Evolutionary conservation across 2,113 vertebrate species (phyloP).

Genomic region (Platysteira castanea): DNA sequence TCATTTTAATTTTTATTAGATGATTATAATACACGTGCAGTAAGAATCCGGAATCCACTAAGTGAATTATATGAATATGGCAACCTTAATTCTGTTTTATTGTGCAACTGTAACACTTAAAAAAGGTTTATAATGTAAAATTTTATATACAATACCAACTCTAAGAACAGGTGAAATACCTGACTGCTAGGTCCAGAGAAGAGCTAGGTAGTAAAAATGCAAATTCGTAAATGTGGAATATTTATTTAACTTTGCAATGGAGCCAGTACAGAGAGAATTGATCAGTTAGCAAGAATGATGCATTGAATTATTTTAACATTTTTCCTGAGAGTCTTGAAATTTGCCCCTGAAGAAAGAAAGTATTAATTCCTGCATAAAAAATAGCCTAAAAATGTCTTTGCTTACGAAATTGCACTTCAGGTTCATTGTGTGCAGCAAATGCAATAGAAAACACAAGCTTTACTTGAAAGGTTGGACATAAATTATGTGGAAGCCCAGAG

Average conservation of each 20-base stretch:
- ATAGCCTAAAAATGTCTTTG: neutral
- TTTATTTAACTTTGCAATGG: neutral
- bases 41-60: too few species aligned
- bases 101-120: neutral
- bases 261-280: neutral
- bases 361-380: neutral
- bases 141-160: neutral
- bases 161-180: neutral
- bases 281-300: neutral
- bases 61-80: neutral
- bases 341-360: neutral
- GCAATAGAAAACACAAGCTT: neutral
- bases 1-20: neutral
- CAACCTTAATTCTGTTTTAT: neutral
- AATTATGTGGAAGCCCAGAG: neutral
- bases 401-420: neutral
- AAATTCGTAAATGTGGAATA: neutral
- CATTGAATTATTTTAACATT: neutral
- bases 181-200: neutral
- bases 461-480: neutral
- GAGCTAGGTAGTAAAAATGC: neutral
- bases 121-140: neutral
- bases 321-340: neutral
- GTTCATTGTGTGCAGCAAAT: neutral
- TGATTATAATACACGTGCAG: neutral